Conservation (phyloP, 2,888 invertebrate genomes). For the Nephrotoma guestfalica region DNA sequence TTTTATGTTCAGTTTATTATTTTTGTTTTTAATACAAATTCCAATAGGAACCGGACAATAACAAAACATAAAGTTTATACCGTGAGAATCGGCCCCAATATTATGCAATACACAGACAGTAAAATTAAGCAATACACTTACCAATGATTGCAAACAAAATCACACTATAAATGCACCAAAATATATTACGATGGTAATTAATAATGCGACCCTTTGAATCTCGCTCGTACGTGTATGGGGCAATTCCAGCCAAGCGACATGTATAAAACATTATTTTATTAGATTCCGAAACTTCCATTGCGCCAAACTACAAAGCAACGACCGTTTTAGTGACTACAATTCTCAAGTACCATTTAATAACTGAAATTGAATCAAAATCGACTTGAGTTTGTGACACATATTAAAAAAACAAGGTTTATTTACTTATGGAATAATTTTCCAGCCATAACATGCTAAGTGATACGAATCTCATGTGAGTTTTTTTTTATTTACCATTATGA, state of each 20-base stretch:
- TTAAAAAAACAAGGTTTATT: background rate
- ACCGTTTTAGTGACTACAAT: background rate
- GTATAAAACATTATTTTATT: slow-evolving; percentile 26
- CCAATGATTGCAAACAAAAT: slow-evolving; percentile 22
- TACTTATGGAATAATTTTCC: background rate
- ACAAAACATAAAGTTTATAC: too few relatives aligned
- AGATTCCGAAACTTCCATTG: slow-evolving; percentile 27
- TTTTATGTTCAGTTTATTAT: too few relatives aligned
- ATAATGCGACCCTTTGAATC: slow-evolving; percentile 21
- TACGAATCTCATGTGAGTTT: background rate
- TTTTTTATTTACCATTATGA: background rate
- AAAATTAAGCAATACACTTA: slow-evolving; percentile 13
- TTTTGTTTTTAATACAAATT: too few relatives aligned
- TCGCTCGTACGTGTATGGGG: slow-evolving; percentile 23
- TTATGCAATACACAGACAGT: too few relatives aligned
- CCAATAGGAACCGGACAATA: too few relatives aligned
- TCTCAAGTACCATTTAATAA: background rate
- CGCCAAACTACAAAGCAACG: background rate
- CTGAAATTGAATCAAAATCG: background rate
- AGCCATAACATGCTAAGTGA: background rate
- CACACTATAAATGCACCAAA: slow-evolving; percentile 24
- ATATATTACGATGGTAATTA: slow-evolving; percentile 22
- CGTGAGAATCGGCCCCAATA: too few relatives aligned
- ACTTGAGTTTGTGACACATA: background rate
- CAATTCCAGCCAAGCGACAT: slow-evolving; percentile 25